Evolutionary conservation across 2,113 vertebrate species (phyloP).

Genomic region (Dendropsophus ebraccatus): DNA sequence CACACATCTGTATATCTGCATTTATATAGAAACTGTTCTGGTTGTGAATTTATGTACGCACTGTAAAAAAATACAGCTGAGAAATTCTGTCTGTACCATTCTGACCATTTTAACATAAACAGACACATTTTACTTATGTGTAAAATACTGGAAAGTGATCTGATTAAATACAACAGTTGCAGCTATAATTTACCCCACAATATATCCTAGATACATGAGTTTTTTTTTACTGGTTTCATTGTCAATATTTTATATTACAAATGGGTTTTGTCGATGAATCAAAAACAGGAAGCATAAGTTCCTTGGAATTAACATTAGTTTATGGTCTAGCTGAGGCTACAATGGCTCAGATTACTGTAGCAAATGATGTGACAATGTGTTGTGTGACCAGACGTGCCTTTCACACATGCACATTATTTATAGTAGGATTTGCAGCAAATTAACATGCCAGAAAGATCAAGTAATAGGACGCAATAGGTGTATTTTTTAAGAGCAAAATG

Average conservation of each 20-base stretch:
- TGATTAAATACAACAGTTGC: background rate
- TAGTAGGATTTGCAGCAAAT: conserved; percentile 23
- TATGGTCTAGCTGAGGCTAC: background rate
- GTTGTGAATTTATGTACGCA: background rate
- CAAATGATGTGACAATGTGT: conserved; percentile 33
- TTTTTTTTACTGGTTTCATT: background rate
- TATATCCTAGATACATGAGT: background rate
- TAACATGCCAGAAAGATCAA: conserved; percentile 15
- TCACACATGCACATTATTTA: conserved; percentile 35
- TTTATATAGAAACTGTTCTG: background rate
- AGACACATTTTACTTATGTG: background rate
- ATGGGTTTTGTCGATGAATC: background rate
- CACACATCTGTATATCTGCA: too few relatives aligned
- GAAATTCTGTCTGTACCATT: background rate
- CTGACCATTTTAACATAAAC: background rate
- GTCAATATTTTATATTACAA: background rate
- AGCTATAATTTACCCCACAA: background rate
- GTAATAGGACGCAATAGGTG: background rate
- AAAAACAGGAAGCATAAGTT: background rate
- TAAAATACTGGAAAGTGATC: background rate
- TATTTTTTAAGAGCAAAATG: background rate
- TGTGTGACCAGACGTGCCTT: conserved; percentile 29
- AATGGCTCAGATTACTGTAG: conserved; percentile 21
- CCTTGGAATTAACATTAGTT: background rate
- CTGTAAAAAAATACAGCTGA: background rate